Evolutionary conservation across 1,140 invertebrate species (phyloP), one percentile per base, ranked within the genome.

Genomic region (Formica exsecta): DNA sequence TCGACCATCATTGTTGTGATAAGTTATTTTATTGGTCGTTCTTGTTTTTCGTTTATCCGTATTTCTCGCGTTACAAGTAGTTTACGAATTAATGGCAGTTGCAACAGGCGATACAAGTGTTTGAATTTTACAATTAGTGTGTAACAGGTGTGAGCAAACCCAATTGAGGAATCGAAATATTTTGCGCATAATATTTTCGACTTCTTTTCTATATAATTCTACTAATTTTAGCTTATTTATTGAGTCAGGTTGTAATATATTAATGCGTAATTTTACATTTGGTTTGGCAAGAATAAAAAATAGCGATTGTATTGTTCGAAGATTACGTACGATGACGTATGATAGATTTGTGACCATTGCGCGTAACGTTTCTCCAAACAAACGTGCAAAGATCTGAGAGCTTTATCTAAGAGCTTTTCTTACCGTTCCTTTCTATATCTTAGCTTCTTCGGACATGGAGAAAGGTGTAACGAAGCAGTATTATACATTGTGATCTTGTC

Each of bases 401-500:
- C 65, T 80, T 38, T 59, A 29, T 29, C 13, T 7, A 54, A 48
- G 41, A 80, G 54, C 54, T 83, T 22, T 57, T 59, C 4, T 79
- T 73, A 51, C 25, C 19, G 32, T 36, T 59, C 61, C 38, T 38
- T 62, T 36, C 79, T 71, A 38, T 29, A 44, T 44, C 38, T 32
- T 25, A 38, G 48, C 36, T 38, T 85, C 84, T 87, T 87, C 86
- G 59, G 62, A 89, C 83, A 79, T 83, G 70, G 66, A 83, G 76
- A 81, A 77, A 79, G 51, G 70, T 64, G 77, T 89, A 92, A 89
- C 91, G 86, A 92, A 94, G 86, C 93, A 94, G 93, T 94, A 94
- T 94, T 94, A 94, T 92, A 84, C 65, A 77, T 92, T 94, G 93
- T 94, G 93, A 94, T 94, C 91, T 93, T 89, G 64, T 90, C 25